These are phyloP conservation scores for human DNA, from an alignment of 2,113 vertebrate genomes.

Conservation along the genomic window DNA sequence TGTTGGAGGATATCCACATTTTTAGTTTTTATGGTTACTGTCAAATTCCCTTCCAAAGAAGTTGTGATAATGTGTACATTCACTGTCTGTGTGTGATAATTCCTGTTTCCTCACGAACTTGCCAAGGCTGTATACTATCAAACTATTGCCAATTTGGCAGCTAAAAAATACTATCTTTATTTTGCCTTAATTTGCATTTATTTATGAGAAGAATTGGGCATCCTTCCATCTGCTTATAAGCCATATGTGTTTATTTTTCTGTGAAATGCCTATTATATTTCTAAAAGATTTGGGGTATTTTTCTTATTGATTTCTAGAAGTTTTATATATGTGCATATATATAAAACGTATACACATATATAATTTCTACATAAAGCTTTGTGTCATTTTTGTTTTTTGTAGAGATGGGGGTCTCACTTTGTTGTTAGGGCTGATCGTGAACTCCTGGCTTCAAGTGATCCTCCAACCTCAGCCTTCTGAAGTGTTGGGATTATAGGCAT, in stretches of 20 bases:
- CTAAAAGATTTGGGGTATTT: conserved; percentile 16
- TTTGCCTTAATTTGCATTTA: conserved; percentile 56
- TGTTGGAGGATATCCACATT: not conserved
- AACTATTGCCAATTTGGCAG: conserved; percentile 55
- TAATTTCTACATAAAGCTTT: no score
- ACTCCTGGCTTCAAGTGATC: no score
- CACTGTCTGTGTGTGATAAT: conserved; percentile 20
- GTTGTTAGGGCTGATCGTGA: no score
- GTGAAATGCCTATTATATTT: conserved; percentile 4
- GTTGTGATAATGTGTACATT: conserved; percentile 4
- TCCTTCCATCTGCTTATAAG: conserved; percentile 36
- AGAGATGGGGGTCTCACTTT: no score
- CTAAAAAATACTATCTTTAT: conserved; percentile 44
- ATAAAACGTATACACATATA: no score
- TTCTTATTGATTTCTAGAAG: conserved; percentile 21
- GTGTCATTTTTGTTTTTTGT: no score
- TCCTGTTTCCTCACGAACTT: not conserved
- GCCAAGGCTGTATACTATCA: conserved; percentile 47
- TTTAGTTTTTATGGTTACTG: conserved; percentile 30
- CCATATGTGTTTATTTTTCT: conserved; percentile 59
- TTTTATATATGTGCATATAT: no score
- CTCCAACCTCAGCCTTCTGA: no score
- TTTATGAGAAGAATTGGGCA: conserved; percentile 42
- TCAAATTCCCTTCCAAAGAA: conserved; percentile 41
- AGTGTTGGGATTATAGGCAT: no score